Evolutionary conservation across 2,113 vertebrate genomes (phyloP).

Genomic region (Boulengeromyrus knoepffleri): DNA sequence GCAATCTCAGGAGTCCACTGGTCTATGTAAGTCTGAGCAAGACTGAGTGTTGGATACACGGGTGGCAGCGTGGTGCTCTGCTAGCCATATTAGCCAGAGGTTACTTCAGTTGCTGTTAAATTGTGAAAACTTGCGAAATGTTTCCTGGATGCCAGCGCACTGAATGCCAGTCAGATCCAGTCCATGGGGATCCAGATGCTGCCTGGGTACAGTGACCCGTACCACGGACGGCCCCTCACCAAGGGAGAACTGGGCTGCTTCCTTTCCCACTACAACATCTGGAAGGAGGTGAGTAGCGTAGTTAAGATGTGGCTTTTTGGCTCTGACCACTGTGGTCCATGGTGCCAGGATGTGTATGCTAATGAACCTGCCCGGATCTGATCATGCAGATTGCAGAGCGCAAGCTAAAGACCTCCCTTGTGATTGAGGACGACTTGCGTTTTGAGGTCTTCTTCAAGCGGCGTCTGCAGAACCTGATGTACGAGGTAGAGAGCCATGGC

Average conservation of each 20-base stretch:
- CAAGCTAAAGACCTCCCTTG: conserved; percentile 60
- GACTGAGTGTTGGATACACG: not conserved
- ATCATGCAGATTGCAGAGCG: conserved; percentile 65
- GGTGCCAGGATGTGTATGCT: not conserved
- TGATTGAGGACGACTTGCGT: conserved; percentile 85
- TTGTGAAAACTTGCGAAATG: not conserved
- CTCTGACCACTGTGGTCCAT: not conserved
- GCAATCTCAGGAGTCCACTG: not conserved
- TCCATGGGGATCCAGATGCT: conserved; percentile 80
- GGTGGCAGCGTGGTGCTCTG: not conserved
- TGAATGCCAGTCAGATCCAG: conserved; percentile 75
- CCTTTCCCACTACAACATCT: conserved; percentile 82
- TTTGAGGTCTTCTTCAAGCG: conserved; percentile 92
- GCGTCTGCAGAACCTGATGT: conserved; percentile 76
- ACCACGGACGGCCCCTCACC: conserved; percentile 79
- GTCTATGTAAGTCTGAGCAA: not conserved
- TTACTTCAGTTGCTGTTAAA: not conserved
- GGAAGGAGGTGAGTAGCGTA: conserved; percentile 71
- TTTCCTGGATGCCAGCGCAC: conserved; percentile 54
- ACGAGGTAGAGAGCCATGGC: conserved; percentile 61
- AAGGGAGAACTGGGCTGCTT: conserved; percentile 88
- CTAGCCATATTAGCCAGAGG: not conserved
- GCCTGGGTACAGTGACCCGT: conserved; percentile 83
- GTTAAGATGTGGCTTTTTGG: not conserved
- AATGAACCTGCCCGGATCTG: not conserved